phyloP scores from a whole-genome alignment of 1,140 invertebrate genomes.

The Megalonaias nervosa region DNA sequence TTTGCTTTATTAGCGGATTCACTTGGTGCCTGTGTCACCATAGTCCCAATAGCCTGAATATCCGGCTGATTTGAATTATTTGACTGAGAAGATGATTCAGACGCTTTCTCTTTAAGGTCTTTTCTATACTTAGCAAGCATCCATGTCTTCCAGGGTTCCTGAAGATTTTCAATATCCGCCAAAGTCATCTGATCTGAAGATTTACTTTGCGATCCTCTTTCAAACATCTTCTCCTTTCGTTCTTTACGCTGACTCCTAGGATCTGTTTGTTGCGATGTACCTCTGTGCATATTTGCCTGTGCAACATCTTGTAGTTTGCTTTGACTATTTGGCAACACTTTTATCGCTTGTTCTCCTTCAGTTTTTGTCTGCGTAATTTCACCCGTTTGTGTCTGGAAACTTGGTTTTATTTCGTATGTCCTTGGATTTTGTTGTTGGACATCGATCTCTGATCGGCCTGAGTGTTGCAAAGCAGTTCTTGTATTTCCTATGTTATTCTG shows the following conservation, averaged over 20 bases:
- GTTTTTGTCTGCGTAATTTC: background rate
- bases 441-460: background rate
- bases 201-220: background rate
- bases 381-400: background rate
- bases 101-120: no score
- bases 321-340: conserved; percentile 9
- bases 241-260: background rate
- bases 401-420: background rate
- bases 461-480: background rate
- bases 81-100: background rate
- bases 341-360: background rate
- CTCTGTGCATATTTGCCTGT: background rate
- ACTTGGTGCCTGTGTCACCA: background rate
- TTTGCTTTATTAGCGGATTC: background rate
- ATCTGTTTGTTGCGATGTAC: conserved; percentile 9
- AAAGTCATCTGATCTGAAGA: background rate
- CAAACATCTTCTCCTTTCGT: conserved; percentile 1
- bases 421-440: background rate
- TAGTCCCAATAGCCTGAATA: no score
- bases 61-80: background rate
- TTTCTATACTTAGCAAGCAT: no score
- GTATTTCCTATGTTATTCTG: no score
- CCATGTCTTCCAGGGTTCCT: conserved; percentile 4
- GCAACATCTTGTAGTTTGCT: background rate
- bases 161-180: background rate